A percentile compares a stretch with the other conserved stretches of the same genome.
Evolutionary conservation across 2,888 invertebrate genomes (phyloP).

Genomic region (Dryococelus australis): DNA sequence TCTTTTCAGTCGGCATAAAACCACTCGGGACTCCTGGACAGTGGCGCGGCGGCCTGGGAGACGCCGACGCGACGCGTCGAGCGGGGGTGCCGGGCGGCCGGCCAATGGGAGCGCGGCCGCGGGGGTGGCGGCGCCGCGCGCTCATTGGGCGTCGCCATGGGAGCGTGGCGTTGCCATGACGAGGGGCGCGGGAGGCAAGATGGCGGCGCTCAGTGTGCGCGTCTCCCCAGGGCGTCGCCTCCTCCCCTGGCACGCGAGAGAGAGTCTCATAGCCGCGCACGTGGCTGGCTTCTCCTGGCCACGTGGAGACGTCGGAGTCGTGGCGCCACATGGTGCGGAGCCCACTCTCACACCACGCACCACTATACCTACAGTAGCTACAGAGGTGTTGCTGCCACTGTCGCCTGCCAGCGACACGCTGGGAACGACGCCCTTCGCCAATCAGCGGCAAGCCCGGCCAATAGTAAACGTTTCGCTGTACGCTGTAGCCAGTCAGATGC

Average conservation of each 20-base stretch:
- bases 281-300: conserved; percentile 51
- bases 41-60: conserved; percentile 46
- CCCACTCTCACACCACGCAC: no score
- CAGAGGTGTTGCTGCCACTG: conserved; percentile 64
- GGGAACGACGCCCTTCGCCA: no score
- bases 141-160: conserved; percentile 33
- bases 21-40: conserved; percentile 19
- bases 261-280: neutral
- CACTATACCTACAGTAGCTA: no score
- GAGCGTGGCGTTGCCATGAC: conserved; percentile 20
- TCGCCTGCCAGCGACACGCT: neutral
- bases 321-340: conserved; percentile 56
- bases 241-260: no score
- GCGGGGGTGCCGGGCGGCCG: conserved; percentile 24
- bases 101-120: conserved; percentile 29
- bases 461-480: no score
- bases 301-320: conserved; percentile 55
- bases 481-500: no score
- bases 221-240: neutral
- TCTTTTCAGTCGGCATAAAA: conserved; percentile 28
- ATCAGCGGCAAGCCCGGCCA: no score
- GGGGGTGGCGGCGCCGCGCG: conserved; percentile 21
- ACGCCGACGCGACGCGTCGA: neutral
- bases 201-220: conserved; percentile 24
- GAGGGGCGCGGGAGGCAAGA: conserved; percentile 35